Evolutionary conservation across 2,797 vertebrate genomes (phyloP).

Genomic region (Saxicola maurus): DNA sequence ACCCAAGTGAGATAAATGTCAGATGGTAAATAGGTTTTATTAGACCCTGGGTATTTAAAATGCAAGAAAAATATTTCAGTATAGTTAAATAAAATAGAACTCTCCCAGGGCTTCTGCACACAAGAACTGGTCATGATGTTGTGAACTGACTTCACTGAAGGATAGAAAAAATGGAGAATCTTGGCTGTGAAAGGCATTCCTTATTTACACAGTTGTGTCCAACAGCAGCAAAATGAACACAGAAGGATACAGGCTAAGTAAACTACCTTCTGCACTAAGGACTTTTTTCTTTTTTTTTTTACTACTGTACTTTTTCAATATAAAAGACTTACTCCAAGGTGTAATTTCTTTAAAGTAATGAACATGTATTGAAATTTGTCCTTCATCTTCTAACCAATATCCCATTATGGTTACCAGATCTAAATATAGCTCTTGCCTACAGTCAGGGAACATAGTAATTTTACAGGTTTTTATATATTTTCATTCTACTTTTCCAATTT

Average conservation of each 20-base stretch:
- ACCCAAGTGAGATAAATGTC: background rate
- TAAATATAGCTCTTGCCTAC: slow-evolving; percentile 52
- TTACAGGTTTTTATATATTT: slow-evolving; percentile 59
- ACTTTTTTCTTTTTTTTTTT: background rate
- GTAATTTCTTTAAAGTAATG: slow-evolving; percentile 51
- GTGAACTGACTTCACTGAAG: background rate
- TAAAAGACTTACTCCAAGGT: slow-evolving; percentile 30
- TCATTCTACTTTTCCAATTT: slow-evolving; percentile 60
- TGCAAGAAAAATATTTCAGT: background rate
- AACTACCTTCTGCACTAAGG: background rate
- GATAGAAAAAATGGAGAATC: background rate
- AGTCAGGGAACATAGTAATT: slow-evolving; percentile 45
- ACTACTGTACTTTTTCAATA: slow-evolving; percentile 39
- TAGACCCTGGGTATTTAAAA: background rate
- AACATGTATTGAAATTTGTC: slow-evolving; percentile 47
- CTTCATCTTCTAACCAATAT: slow-evolving; percentile 51
- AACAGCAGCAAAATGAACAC: background rate
- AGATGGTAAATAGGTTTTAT: background rate
- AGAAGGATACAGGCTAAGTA: background rate
- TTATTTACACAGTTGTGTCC: background rate
- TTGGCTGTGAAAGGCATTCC: background rate
- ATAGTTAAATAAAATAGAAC: background rate
- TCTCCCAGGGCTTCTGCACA: background rate
- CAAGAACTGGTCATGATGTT: background rate
- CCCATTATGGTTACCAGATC: slow-evolving; percentile 52